Percentiles rank a stretch among this genome's conserved stretches.
Evolutionary conservation across 2,797 vertebrate species (phyloP).

Genomic region (Gadopsis marmoratus): DNA sequence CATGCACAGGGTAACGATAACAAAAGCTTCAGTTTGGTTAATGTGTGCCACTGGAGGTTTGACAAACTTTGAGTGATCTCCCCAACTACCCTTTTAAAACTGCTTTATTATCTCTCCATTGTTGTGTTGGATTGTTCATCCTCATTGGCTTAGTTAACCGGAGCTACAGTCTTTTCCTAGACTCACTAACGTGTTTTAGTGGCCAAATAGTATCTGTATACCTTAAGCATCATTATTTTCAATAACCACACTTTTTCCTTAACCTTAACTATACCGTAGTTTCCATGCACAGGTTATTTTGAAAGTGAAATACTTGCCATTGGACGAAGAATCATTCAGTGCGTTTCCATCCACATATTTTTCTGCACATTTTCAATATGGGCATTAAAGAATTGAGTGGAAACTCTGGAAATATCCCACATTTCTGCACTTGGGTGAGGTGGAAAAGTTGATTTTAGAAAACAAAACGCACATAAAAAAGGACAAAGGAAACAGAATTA

Average conservation of each 20-base stretch:
- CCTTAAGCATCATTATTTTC: no score
- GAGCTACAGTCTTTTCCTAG: background rate
- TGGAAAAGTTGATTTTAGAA: background rate
- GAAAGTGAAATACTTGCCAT: no score
- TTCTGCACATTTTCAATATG: no score
- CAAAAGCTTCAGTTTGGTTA: background rate
- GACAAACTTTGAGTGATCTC: background rate
- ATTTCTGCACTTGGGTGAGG: background rate
- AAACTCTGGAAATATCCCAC: background rate
- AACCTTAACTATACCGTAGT: no score
- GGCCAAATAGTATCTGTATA: no score
- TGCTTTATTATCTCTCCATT: background rate
- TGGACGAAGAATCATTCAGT: no score
- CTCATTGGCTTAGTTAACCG: background rate
- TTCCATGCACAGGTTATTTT: no score
- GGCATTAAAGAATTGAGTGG: background rate
- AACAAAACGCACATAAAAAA: no score
- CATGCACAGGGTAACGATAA: background rate
- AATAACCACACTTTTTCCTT: no score
- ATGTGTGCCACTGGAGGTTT: background rate
- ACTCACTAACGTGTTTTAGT: no score
- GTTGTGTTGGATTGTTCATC: background rate
- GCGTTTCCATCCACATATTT: no score
- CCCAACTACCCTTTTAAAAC: background rate
- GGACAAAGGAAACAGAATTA: no score